Evolutionary conservation across 2,113 vertebrate species (phyloP).

Genomic region (Chaenocephalus aceratus): DNA sequence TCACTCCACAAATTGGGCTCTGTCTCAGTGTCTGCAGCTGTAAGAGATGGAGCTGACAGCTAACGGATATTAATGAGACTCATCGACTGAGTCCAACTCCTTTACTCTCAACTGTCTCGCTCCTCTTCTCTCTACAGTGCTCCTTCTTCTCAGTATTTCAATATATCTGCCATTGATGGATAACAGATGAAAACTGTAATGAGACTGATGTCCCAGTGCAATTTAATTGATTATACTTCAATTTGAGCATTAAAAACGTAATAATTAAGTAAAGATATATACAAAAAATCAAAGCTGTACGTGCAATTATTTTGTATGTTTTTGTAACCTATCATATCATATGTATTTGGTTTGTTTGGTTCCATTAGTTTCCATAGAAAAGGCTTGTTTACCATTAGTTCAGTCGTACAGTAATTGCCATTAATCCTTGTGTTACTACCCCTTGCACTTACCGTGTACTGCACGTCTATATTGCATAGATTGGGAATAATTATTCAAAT

Average conservation of each 20-base stretch:
- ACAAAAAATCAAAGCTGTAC: no score
- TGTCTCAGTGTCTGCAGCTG: conserved; percentile 27
- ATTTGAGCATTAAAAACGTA: no score
- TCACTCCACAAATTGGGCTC: conserved; percentile 44
- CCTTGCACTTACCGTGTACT: no score
- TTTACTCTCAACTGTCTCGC: neutral
- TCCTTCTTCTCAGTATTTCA: neutral
- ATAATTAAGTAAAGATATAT: no score
- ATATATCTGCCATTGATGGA: conserved; percentile 14
- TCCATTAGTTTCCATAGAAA: neutral
- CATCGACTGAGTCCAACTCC: conserved; percentile 11
- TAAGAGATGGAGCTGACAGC: conserved; percentile 37
- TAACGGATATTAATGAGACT: conserved; percentile 38
- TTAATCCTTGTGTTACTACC: no score
- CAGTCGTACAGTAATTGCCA: no score
- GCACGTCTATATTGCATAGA: no score
- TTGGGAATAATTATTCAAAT: no score
- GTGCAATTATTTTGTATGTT: no score
- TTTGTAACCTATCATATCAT: no score
- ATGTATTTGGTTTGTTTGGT: neutral
- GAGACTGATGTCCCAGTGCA: neutral
- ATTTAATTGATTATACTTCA: no score
- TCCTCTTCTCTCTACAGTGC: neutral
- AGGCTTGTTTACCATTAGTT: no score
- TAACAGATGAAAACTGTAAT: neutral